Evolutionary conservation across 2,797 vertebrate species (phyloP).

Genomic region (Lepilemur ruficaudatus): DNA sequence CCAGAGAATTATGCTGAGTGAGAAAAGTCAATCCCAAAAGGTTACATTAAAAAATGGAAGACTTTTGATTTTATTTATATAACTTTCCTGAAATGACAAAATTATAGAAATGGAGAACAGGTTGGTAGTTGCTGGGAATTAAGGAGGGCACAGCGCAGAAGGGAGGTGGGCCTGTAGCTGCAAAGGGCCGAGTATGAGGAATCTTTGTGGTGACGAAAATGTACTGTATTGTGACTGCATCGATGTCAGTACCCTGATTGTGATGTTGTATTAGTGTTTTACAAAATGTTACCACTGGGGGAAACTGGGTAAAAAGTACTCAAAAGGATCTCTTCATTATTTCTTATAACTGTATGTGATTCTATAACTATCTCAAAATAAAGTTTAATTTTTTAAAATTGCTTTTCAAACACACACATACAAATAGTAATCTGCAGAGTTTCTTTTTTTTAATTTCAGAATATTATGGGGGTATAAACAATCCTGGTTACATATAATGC

Average conservation of each 20-base stretch:
- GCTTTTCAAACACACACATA: background rate
- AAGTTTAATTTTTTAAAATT: background rate
- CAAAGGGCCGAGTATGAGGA: background rate
- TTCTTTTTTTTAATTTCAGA: no score
- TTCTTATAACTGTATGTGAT: background rate
- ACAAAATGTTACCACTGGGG: background rate
- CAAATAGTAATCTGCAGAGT: background rate
- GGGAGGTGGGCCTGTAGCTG: background rate
- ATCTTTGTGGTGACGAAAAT: background rate
- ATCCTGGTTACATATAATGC: no score
- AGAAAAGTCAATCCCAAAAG: background rate
- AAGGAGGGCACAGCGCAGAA: background rate
- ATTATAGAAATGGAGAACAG: background rate
- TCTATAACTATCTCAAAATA: background rate
- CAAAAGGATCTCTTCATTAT: background rate
- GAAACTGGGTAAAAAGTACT: background rate
- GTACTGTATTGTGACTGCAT: background rate
- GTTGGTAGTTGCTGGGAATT: background rate
- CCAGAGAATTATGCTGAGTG: background rate
- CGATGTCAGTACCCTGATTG: background rate
- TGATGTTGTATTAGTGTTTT: background rate
- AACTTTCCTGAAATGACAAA: background rate
- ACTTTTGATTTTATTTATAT: background rate
- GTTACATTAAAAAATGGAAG: background rate
- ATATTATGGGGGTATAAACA: no score